Evolutionary conservation across 2,888 invertebrate species (phyloP).

Genomic region (Drosophila subsilvestris): DNA sequence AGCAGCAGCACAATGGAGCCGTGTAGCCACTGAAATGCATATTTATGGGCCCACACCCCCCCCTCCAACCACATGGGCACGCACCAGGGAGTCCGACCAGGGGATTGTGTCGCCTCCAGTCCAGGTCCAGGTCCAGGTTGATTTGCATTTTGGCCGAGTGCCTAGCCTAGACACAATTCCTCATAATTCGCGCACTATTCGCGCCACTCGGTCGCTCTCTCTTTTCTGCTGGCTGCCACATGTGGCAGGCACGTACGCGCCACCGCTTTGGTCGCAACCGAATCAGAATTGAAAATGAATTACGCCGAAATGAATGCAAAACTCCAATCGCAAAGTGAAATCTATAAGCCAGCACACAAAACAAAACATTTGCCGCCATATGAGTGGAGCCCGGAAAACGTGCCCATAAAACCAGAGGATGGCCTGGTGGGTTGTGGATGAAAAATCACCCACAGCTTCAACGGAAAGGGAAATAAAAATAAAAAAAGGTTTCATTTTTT

Average conservation of each 20-base stretch:
- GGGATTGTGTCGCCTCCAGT: slow-evolving; percentile 26
- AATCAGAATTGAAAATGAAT: slow-evolving; percentile 74
- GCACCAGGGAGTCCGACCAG: slow-evolving; percentile 22
- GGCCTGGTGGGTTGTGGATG: slow-evolving; percentile 1
- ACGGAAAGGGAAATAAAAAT: not conserved
- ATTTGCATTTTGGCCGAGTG: slow-evolving; percentile 73
- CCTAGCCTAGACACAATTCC: slow-evolving; percentile 72
- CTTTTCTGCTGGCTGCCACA: slow-evolving; percentile 21
- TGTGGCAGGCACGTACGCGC: slow-evolving; percentile 59
- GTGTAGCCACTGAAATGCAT: slow-evolving; percentile 64
- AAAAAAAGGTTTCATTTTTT: not conserved
- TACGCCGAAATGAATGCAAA: slow-evolving; percentile 68
- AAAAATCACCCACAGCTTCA: not conserved
- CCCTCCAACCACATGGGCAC: slow-evolving; percentile 34
- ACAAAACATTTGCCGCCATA: slow-evolving; percentile 11
- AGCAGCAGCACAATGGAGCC: slow-evolving; percentile 45
- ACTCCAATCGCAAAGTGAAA: slow-evolving; percentile 71
- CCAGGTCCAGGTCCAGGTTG: slow-evolving; percentile 1
- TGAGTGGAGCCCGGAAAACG: not conserved
- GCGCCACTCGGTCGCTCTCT: slow-evolving; percentile 13
- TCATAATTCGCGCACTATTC: slow-evolving; percentile 70
- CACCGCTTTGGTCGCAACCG: slow-evolving; percentile 43
- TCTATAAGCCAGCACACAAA: slow-evolving; percentile 62
- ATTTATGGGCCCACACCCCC: slow-evolving; percentile 60
- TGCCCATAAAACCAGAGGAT: slow-evolving; percentile 3